phyloP scores from a whole-genome alignment of 2,113 vertebrate species.

The Ascaphus truei region DNA sequence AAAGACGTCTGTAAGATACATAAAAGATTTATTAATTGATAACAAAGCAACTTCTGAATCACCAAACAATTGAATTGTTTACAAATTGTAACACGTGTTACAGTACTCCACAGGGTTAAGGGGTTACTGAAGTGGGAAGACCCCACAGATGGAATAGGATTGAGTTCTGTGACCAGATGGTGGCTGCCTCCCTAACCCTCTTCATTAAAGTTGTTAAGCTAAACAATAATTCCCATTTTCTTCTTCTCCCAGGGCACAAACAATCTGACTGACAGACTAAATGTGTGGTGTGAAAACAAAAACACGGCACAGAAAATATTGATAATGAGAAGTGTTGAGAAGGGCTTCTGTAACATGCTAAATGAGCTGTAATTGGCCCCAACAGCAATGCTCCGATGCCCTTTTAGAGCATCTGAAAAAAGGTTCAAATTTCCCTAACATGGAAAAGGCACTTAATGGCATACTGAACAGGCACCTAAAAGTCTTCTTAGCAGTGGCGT shows the following conservation, averaged over 20 bases:
- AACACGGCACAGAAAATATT: conserved; percentile 5
- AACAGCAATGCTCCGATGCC: not conserved
- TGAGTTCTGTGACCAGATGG: conserved; percentile 8
- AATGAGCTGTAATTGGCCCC: not conserved
- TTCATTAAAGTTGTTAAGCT: conserved; percentile 26
- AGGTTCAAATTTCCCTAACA: too few species aligned
- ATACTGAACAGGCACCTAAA: too few species aligned
- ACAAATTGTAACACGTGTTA: conserved; percentile 7
- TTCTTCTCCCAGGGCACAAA: not conserved
- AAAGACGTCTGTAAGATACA: too few species aligned
- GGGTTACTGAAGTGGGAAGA: conserved; percentile 1
- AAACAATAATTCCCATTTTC: conserved; percentile 26
- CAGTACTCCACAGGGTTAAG: not conserved
- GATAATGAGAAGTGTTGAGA: conserved; percentile 9
- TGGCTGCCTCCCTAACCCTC: not conserved
- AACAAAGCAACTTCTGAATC: too few species aligned
- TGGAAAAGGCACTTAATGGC: too few species aligned
- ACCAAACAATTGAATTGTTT: too few species aligned
- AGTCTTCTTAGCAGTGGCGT: too few species aligned
- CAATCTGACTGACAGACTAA: conserved; percentile 11
- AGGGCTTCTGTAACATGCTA: not conserved
- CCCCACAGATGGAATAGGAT: conserved; percentile 19
- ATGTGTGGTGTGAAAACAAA: not conserved
- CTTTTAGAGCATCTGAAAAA: not conserved
- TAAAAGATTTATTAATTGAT: too few species aligned